Conservation (phyloP, 2,797 vertebrate species). For the Chaetodon trifasciatus region DNA sequence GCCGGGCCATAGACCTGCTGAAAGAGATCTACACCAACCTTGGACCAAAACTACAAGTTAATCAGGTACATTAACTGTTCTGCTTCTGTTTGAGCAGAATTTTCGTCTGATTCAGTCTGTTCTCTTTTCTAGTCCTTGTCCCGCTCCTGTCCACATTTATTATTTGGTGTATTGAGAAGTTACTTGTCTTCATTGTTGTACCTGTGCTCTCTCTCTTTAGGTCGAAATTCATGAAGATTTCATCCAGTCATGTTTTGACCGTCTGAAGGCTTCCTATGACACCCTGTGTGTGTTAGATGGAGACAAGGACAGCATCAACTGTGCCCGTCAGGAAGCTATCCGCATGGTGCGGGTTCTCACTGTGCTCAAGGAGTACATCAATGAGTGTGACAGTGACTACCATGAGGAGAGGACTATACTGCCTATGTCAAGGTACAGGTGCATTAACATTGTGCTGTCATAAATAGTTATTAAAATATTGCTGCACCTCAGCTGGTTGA, state of each 20-base stretch:
- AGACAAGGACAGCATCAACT: slow-evolving; percentile 99
- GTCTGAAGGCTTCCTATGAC: slow-evolving; percentile 98
- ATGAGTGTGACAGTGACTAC: slow-evolving; percentile 99
- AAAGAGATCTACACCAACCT: slow-evolving; percentile 99
- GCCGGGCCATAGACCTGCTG: slow-evolving; percentile 97
- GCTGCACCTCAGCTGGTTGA: neutral
- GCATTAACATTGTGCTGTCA: neutral
- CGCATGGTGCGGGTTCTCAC: slow-evolving; percentile 99
- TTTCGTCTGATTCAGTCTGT: neutral
- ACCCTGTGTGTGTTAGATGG: slow-evolving; percentile 98
- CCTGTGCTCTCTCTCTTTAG: slow-evolving; percentile 73
- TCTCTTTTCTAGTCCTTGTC: neutral
- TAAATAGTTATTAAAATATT: neutral
- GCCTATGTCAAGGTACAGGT: slow-evolving; percentile 96
- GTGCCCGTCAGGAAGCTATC: slow-evolving; percentile 97
- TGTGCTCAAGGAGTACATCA: slow-evolving; percentile 98
- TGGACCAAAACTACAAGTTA: slow-evolving; percentile 98
- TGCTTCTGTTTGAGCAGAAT: neutral
- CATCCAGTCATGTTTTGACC: slow-evolving; percentile 99
- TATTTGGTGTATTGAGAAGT: neutral
- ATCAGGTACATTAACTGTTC: slow-evolving; percentile 88
- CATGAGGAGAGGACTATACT: slow-evolving; percentile 98
- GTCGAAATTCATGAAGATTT: slow-evolving; percentile 99
- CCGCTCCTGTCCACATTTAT: neutral
- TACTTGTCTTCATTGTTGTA: neutral